phyloP scores from a whole-genome alignment of 2,888 invertebrate genomes.

The Steinernema carpocapsae region DNA sequence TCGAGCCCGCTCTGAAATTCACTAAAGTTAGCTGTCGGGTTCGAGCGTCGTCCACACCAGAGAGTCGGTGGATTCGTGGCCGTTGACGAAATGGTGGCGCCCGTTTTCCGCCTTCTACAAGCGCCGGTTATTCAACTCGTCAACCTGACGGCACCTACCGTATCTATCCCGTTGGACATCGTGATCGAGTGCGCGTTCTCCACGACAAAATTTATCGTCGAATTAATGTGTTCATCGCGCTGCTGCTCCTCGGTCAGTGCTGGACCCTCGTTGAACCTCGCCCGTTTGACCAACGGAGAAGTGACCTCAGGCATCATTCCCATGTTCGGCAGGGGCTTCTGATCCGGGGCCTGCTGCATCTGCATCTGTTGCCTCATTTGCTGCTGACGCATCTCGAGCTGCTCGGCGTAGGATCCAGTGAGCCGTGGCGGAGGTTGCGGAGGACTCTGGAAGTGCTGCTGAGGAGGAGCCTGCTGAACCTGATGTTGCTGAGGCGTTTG shows the following conservation, averaged over 20 bases:
- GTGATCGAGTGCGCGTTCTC: constrained; percentile 2
- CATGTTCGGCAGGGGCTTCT: neutral
- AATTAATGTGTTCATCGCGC: constrained; percentile 22
- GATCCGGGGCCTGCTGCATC: constrained; percentile 6
- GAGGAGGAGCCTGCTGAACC: neutral
- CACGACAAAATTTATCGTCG: constrained; percentile 24
- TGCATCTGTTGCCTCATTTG: neutral
- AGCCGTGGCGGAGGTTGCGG: neutral
- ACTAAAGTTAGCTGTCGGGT: neutral
- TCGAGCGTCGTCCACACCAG: neutral
- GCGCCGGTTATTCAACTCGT: neutral
- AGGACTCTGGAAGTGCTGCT: constrained; percentile 26
- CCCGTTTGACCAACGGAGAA: constrained; percentile 4
- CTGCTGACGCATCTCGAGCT: constrained; percentile 11
- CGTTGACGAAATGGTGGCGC: constrained; percentile 21
- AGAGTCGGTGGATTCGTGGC: constrained; percentile 24
- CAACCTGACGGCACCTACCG: neutral
- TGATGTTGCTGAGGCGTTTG: constrained; percentile 26
- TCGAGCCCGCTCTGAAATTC: constrained; percentile 17
- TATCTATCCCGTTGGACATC: neutral
- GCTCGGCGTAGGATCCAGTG: constrained; percentile 12
- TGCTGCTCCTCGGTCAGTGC: constrained; percentile 11
- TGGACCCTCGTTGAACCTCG: neutral
- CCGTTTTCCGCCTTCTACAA: constrained; percentile 26
- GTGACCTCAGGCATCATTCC: neutral